Conservation (phyloP, 2,797 vertebrate genomes). For the Clarias platycephalus region DNA sequence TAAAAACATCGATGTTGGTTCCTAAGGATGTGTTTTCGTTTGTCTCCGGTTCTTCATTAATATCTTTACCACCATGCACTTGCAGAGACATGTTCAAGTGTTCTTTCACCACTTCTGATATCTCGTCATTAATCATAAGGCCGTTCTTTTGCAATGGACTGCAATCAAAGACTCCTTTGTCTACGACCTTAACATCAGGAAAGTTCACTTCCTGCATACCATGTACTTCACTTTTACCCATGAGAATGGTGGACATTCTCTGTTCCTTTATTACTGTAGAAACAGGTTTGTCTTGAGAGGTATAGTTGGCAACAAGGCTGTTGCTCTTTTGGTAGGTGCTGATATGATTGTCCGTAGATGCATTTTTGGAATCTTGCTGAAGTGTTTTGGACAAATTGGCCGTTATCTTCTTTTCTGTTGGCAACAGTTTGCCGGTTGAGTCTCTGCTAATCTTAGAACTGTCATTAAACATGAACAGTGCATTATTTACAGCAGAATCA, state of each 20-base stretch:
- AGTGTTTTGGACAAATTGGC: background rate
- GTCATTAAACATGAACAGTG: background rate
- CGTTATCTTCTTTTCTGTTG: slow-evolving; percentile 23
- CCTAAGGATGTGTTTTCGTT: slow-evolving; percentile 18
- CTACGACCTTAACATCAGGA: slow-evolving; percentile 10
- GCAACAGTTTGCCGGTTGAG: slow-evolving; percentile 41
- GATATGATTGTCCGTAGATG: background rate
- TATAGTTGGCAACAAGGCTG: background rate
- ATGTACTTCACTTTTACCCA: slow-evolving; percentile 4
- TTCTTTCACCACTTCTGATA: slow-evolving; percentile 75
- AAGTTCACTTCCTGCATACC: slow-evolving; percentile 5
- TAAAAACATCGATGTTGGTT: slow-evolving; percentile 4
- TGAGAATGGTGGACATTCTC: background rate
- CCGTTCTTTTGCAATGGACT: slow-evolving; percentile 37
- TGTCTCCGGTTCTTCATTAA: slow-evolving; percentile 27
- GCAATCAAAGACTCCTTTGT: slow-evolving; percentile 8
- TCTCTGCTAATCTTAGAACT: background rate
- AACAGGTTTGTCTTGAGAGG: background rate
- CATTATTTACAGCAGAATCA: background rate
- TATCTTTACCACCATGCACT: slow-evolving; percentile 24
- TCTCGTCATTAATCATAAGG: slow-evolving; percentile 73
- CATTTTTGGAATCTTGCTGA: slow-evolving; percentile 7
- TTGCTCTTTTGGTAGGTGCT: background rate
- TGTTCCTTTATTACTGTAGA: background rate
- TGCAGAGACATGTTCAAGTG: slow-evolving; percentile 60